Evolutionary conservation across 2,113 vertebrate genomes (phyloP).

Genomic region (Myodes glareolus): DNA sequence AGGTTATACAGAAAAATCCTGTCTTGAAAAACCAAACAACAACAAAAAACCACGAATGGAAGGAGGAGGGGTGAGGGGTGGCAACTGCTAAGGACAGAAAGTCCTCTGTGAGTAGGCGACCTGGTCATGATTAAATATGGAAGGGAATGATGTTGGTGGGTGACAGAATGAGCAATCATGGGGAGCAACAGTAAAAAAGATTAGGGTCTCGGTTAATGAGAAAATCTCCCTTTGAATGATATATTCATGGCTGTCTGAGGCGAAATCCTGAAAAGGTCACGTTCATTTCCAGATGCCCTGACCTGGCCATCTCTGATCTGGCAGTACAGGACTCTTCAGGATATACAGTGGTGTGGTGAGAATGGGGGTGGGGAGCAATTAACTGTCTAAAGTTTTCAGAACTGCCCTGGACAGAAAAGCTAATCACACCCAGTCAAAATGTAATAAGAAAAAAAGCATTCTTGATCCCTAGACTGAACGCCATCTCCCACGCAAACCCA

Average conservation of each 20-base stretch:
- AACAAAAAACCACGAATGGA: background rate
- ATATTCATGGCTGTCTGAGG: background rate
- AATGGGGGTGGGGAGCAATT: background rate
- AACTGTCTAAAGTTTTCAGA: background rate
- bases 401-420: background rate
- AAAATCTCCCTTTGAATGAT: background rate
- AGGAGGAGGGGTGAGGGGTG: too few relatives aligned
- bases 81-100: background rate
- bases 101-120: background rate
- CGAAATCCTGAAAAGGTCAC: background rate
- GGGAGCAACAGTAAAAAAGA: background rate
- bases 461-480: background rate
- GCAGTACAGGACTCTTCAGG: background rate
- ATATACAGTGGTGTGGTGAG: background rate
- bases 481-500: background rate
- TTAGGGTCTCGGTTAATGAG: background rate
- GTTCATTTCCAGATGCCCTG: background rate
- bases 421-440: background rate
- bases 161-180: background rate
- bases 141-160: background rate
- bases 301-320: background rate
- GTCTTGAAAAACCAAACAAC: background rate
- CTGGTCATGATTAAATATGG: background rate
- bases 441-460: background rate
- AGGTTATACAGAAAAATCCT: background rate